Evolutionary conservation across 2,113 vertebrate genomes (phyloP).

Genomic region (Neotoma lepida): DNA sequence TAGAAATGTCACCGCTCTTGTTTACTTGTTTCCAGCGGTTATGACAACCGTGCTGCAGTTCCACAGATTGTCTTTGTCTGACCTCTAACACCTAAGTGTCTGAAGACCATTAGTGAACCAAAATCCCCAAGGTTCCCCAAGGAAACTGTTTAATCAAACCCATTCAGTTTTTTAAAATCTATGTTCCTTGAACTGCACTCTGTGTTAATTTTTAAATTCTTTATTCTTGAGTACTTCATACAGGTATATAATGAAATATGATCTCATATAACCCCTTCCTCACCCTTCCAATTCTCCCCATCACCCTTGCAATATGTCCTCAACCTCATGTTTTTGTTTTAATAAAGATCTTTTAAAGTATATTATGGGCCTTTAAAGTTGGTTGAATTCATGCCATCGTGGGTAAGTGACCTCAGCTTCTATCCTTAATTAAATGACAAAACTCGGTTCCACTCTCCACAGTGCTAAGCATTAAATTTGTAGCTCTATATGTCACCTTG

Average conservation of each 20-base stretch:
- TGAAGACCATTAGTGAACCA: constrained; percentile 52
- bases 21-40: constrained; percentile 69
- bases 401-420: neutral
- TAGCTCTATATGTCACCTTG: neutral
- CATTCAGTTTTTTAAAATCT: neutral
- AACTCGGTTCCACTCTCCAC: neutral
- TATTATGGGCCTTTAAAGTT: constrained; percentile 47
- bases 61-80: constrained; percentile 65
- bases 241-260: neutral
- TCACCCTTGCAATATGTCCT: neutral
- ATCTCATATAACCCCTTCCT: neutral
- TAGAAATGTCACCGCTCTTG: constrained; percentile 82
- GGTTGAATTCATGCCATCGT: neutral
- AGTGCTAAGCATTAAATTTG: neutral
- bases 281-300: neutral
- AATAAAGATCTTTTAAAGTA: neutral
- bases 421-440: neutral
- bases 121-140: constrained; percentile 62
- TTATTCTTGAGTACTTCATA: neutral
- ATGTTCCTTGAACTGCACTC: neutral
- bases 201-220: constrained; percentile 13
- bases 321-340: neutral
- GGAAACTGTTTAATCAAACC: constrained; percentile 62
- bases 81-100: constrained; percentile 40
- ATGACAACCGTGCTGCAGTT: neutral